Base-by-base conservation (phyloP, 2,113 vertebrate species). In the Todiramphus saurophagus region DNA sequence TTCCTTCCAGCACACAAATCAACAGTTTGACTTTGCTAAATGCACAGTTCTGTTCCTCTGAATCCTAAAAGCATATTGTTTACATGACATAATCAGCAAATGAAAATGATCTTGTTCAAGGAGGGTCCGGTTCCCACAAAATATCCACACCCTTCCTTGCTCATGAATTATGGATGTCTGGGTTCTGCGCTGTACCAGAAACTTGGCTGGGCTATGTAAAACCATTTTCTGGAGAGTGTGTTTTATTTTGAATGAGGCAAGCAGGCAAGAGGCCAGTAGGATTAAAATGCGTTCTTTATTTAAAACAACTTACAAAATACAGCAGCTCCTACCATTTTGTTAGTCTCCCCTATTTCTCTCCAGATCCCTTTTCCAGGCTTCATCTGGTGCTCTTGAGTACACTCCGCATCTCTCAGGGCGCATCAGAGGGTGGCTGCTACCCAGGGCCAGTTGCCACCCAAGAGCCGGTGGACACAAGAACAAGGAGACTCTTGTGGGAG, bases 81-180 rank as follows among this genome's bases (percentile, higher is more conserved):
- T 96, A 94, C 72, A 89, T 6, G 21, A 84, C 66, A 83, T 87
- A 95, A 97, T 95, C 92, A 96, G 91, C 81, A 94, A 96, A 95
- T 76, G 77, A 96, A 96, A 96, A 95, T 93, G 83, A 89, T 93
- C 94, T 95, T 94, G 94, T 93, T 96, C 94, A 95, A 4, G 1
- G 77, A 91, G 81, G 58, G 83, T 94, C 81, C 27, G 1, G 87
- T 92, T 97, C 92, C 95, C 96, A 95, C 95, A 96, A 92, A 94
- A 92, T 76, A 89, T 95, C 96, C 94, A 94, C 95, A 96, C 96
- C 89, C 95, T 92, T 87, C 89, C 70, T 94, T 89, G 67, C 63
- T 94, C 89, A 94, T 96, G 94, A 97, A 95, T 97, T 97, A 97
- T 94, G 93, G 95, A 94, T 96, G 91, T 94, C 86, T 96, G 86